These are phyloP conservation scores for Cyclura pinguis DNA, from an alignment of 2,797 vertebrate genomes.

Conservation along the genomic window DNA sequence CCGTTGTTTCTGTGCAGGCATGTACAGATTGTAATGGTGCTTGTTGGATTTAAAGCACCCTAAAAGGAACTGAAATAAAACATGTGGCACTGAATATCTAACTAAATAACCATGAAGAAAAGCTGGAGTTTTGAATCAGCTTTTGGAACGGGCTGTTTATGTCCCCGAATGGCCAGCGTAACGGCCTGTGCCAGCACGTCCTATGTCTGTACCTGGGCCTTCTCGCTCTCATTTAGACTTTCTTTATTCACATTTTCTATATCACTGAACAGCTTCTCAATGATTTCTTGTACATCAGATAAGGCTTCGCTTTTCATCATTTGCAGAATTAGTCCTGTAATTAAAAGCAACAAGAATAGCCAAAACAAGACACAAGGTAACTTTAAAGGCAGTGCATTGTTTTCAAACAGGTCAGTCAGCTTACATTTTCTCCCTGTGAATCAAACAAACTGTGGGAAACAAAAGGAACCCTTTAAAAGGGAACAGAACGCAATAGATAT, in stretches of 20 bases:
- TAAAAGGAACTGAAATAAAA: neutral
- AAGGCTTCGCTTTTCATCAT: conserved; percentile 75
- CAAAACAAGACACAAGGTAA: conserved; percentile 9
- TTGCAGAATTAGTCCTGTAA: conserved; percentile 69
- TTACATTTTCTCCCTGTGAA: neutral
- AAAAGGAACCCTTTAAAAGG: neutral
- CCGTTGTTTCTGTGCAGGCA: neutral
- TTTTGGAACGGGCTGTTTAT: conserved; percentile 8
- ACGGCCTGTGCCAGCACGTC: conserved; percentile 4
- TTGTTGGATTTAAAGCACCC: neutral
- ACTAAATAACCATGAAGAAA: neutral
- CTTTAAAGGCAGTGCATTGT: conserved; percentile 44
- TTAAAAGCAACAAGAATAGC: neutral
- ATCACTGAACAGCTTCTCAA: conserved; percentile 84
- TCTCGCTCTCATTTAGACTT: conserved; percentile 62
- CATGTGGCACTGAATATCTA: neutral
- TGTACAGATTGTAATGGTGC: no score
- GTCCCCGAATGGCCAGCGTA: conserved; percentile 20
- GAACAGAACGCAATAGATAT: no score
- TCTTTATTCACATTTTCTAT: conserved; percentile 71
- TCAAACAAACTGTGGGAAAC: neutral
- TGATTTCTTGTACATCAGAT: conserved; percentile 73
- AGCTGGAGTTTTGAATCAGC: neutral
- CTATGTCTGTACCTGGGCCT: conserved; percentile 77
- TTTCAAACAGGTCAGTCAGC: conserved; percentile 35